phyloP scores from a whole-genome alignment of 2,888 invertebrate genomes.

The Coelopa pilipes region DNA sequence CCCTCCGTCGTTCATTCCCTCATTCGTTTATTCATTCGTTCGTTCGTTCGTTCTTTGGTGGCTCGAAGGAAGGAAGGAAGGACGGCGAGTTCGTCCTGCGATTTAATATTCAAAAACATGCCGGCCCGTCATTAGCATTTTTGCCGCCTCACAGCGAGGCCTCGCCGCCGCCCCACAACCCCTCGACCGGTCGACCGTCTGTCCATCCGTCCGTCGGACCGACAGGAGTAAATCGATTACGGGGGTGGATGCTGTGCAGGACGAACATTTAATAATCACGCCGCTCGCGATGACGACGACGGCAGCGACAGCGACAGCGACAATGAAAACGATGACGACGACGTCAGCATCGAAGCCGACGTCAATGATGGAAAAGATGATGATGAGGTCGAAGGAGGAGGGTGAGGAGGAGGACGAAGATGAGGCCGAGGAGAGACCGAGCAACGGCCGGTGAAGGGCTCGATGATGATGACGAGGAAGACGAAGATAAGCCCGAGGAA shows the following conservation, averaged over 20 bases:
- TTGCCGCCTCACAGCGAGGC: not conserved
- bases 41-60: too few species aligned
- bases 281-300: conserved; percentile 5
- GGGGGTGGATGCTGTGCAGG: conserved; percentile 36
- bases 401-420: too few species aligned
- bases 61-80: too few species aligned
- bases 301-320: not conserved
- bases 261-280: conserved; percentile 44
- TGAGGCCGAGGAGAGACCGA: conserved; percentile 6
- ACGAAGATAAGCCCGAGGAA: too few species aligned
- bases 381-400: too few species aligned
- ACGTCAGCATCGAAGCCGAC: conserved; percentile 6
- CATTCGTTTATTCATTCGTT: too few species aligned
- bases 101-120: conserved; percentile 12
- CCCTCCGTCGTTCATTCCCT: too few species aligned
- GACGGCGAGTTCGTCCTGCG: not conserved
- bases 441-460: too few species aligned
- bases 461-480: too few species aligned
- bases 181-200: not conserved
- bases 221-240: conserved; percentile 48
- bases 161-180: not conserved
- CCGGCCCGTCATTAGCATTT: conserved; percentile 3
- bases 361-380: too few species aligned
- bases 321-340: not conserved
- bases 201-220: not conserved